A percentile compares a stretch with the other conserved stretches of the same genome.
These are phyloP conservation scores for Lumbricus terrestris DNA, from an alignment of 2,888 invertebrate genomes.

Conservation along the genomic window DNA sequence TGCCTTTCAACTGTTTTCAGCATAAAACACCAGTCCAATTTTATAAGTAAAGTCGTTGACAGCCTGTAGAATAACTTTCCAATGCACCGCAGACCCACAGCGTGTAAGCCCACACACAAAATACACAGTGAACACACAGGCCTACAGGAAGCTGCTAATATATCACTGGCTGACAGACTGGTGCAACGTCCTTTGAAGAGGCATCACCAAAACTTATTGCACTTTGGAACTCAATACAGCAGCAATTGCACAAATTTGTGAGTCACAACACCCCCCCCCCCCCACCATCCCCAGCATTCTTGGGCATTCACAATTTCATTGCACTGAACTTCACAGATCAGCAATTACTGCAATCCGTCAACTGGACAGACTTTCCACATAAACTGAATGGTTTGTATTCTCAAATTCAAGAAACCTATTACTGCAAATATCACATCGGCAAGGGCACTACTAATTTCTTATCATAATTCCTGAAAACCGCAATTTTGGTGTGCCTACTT, in stretches of 20 bases:
- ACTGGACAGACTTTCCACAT: background rate
- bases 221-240: background rate
- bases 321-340: background rate
- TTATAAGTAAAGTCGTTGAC: background rate
- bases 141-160: background rate
- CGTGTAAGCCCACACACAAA: background rate
- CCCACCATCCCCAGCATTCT: too few species aligned
- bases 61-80: background rate
- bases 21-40: background rate
- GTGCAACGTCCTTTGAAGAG: background rate
- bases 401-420: background rate
- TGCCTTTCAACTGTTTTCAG: background rate
- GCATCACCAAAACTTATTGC: background rate
- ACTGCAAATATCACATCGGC: background rate
- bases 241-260: background rate
- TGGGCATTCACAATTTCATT: background rate
- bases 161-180: background rate
- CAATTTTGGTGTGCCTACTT: background rate
- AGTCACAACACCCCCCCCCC: too few species aligned
- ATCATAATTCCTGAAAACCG: background rate
- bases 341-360: background rate
- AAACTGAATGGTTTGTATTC: background rate
- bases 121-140: background rate
- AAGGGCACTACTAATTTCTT: background rate
- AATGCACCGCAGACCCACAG: background rate